These are phyloP conservation scores for Bubo blakistoni DNA, from an alignment of 2,113 vertebrate species.

Conservation along the genomic window DNA sequence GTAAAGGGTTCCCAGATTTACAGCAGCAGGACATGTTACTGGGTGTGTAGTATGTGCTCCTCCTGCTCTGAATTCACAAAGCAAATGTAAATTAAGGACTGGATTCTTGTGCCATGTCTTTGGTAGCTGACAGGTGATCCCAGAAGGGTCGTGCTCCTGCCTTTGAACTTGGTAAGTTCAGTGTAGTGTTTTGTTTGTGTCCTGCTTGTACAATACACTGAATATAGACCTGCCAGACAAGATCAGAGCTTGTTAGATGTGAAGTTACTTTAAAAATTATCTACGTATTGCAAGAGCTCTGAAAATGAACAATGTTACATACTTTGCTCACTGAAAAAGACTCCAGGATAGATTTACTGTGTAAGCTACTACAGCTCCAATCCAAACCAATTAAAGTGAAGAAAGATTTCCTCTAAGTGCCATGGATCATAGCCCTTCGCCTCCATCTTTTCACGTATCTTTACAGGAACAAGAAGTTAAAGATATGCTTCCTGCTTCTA, in stretches of 20 bases:
- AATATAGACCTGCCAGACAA: background rate
- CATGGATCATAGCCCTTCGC: background rate
- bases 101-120: background rate
- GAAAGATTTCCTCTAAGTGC: background rate
- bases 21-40: background rate
- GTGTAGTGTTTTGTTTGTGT: background rate
- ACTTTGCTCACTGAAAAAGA: background rate
- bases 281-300: background rate
- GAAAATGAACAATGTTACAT: background rate
- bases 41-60: background rate
- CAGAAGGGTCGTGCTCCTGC: background rate
- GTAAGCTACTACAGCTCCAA: background rate
- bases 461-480: constrained; percentile 33
- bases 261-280: background rate
- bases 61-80: background rate
- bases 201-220: background rate
- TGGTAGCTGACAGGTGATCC: background rate
- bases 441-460: background rate
- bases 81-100: background rate
- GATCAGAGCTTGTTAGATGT: background rate
- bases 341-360: background rate
- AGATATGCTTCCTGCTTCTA: background rate
- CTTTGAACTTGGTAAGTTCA: background rate
- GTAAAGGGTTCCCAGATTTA: background rate
- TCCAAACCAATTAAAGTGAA: background rate